Percentiles rank a stretch among this genome's conserved stretches.
Evolutionary conservation across 2,888 invertebrate species (phyloP).

Genomic region (Apodemia hepburni): DNA sequence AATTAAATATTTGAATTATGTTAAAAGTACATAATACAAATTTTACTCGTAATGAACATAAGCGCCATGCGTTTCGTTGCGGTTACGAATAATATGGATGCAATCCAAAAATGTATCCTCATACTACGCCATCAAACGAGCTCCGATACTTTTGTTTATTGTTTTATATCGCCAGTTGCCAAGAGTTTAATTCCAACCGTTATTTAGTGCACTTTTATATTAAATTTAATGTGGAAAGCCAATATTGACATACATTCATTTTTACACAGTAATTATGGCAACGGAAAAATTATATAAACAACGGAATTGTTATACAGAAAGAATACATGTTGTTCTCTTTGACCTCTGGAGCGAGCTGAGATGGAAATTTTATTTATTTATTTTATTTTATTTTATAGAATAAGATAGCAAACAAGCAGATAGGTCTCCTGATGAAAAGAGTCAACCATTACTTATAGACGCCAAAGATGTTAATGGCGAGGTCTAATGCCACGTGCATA

Average conservation of each 20-base stretch:
- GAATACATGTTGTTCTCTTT: too few relatives aligned
- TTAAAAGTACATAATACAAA: constrained; percentile 42
- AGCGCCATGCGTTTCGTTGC: constrained; percentile 50
- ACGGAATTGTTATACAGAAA: too few relatives aligned
- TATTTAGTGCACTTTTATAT: constrained; percentile 21
- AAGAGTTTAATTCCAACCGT: constrained; percentile 34
- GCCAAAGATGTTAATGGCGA: too few relatives aligned
- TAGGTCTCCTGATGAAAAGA: too few relatives aligned
- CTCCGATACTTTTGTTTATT: constrained; percentile 40
- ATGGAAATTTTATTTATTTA: too few relatives aligned
- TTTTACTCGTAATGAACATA: constrained; percentile 44
- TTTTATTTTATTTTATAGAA: too few relatives aligned
- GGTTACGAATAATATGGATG: constrained; percentile 64
- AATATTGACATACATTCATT: background rate
- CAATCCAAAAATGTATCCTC: constrained; percentile 62
- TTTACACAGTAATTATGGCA: too few relatives aligned
- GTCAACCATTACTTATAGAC: too few relatives aligned
- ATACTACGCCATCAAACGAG: constrained; percentile 39
- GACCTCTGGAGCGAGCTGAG: too few relatives aligned
- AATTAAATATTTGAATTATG: constrained; percentile 30
- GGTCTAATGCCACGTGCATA: too few relatives aligned
- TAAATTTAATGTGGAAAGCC: constrained; percentile 5
- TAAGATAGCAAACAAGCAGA: too few relatives aligned
- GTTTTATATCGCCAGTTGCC: constrained; percentile 40
- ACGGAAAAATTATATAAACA: too few relatives aligned